Evolutionary conservation across 1,140 invertebrate species (phyloP), one percentile per base, ranked within the genome.

Genomic region (Laupala kohalensis): DNA sequence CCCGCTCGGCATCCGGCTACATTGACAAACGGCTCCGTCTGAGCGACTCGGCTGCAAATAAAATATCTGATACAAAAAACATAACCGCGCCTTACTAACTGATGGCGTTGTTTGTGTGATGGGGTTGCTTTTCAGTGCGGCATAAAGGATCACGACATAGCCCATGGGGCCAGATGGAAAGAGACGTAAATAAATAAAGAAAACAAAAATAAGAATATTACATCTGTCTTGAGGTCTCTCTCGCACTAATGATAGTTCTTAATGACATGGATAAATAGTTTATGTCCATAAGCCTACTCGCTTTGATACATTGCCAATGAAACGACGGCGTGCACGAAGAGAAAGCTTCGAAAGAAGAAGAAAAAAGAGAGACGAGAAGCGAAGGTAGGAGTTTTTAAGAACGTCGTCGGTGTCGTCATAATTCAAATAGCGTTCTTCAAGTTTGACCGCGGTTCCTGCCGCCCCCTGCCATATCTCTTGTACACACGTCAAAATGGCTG

Each of bases 211-310:
- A 23, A 3, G 19, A 28, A 69, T 23, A 27, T 25, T 28, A 26
- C 29, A 12, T 12, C 15, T 69, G 53, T 70, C 25, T 70, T 27
- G 37, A 53, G 37, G 37, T 70, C 53, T 70, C 69, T 70, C 69
- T 70, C 69, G 37, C 69, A 70, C 69, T 70, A 70, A 70, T 70
- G 69, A 70, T 70, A 70, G 69, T 30, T 70, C 37, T 70, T 70
- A 70, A 70, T 70, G 69, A 70, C 69, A 70, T 30, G 69, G 63
- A 70, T 70, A 63, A 70, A 70, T 70, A 70, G 69, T 70, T 70
- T 70, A 64, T 24, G 69, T 63, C 53, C 23, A 53, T 30, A 69
- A 19, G n/a, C 23, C 29, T 30, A 27, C 24, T 70, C 25, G 53
- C 26, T 62, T 64, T 70, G 69, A 70, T 70, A 63, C 29, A 70